phyloP scores from a whole-genome alignment of 1,140 invertebrate genomes.

The Dinoponera quadriceps region DNA sequence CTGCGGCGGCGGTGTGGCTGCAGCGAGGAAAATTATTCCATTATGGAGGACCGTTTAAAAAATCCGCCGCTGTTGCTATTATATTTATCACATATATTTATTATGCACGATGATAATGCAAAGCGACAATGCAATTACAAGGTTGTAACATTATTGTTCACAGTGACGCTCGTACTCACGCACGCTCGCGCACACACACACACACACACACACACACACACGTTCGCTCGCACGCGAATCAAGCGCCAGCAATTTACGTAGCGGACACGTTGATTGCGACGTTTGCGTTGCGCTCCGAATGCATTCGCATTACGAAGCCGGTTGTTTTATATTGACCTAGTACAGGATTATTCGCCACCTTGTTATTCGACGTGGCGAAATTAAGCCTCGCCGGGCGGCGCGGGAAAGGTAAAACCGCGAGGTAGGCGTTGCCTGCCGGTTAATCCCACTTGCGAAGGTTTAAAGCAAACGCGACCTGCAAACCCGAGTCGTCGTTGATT shows the following conservation, averaged over 20 bases:
- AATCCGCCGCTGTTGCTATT: not conserved
- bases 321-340: conserved; percentile 51
- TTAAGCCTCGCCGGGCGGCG: conserved; percentile 56
- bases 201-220: too few species aligned
- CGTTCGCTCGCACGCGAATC: not conserved
- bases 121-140: too few species aligned
- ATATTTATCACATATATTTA: not conserved
- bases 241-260: not conserved
- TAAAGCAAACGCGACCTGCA: conserved; percentile 62
- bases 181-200: too few species aligned
- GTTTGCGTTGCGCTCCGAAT: not conserved
- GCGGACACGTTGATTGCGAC: conserved; percentile 3
- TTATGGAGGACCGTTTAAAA: not conserved
- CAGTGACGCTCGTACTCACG: too few species aligned
- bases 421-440: conserved; percentile 53
- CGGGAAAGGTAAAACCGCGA: conserved; percentile 43
- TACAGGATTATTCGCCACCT: conserved; percentile 56
- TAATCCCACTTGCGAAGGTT: conserved; percentile 59
- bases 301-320: conserved; percentile 14
- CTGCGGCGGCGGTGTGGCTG: too few species aligned
- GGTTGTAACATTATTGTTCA: too few species aligned
- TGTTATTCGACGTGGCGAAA: conserved; percentile 57
- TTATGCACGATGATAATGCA: not conserved
- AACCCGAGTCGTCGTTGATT: conserved; percentile 58
- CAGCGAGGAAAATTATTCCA: not conserved